phyloP scores from a whole-genome alignment of 2,113 vertebrate genomes.

The Tupaia chinensis region DNA sequence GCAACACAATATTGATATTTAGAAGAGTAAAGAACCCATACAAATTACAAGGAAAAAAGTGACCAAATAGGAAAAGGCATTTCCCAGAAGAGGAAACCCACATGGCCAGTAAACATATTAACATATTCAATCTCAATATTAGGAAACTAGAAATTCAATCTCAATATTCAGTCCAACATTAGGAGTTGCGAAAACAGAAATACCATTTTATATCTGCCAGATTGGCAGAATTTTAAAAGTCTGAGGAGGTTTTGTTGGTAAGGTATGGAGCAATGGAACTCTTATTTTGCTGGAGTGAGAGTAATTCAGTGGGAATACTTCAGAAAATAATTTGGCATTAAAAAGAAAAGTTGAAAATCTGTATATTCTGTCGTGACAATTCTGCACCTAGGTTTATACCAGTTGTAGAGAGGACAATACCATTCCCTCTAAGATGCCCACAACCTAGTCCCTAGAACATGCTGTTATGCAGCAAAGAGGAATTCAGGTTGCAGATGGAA shows the following conservation, averaged over 20 bases:
- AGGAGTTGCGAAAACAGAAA: no score
- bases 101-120: background rate
- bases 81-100: background rate
- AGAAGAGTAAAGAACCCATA: background rate
- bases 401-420: background rate
- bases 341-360: background rate
- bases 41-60: background rate
- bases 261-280: background rate
- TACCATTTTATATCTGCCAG: background rate
- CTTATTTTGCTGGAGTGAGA: background rate
- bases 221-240: background rate
- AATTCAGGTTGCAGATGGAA: background rate
- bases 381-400: background rate
- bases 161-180: background rate
- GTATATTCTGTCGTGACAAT: background rate
- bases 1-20: background rate
- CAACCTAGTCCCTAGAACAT: background rate
- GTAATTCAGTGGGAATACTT: background rate
- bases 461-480: background rate
- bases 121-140: background rate
- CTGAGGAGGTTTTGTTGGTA: background rate
- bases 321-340: background rate
- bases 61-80: conserved; percentile 6
- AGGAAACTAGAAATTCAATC: conserved; percentile 4
- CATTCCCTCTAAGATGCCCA: background rate